Evolutionary conservation across 2,113 vertebrate genomes (phyloP).

Genomic region (Gobius niger): DNA sequence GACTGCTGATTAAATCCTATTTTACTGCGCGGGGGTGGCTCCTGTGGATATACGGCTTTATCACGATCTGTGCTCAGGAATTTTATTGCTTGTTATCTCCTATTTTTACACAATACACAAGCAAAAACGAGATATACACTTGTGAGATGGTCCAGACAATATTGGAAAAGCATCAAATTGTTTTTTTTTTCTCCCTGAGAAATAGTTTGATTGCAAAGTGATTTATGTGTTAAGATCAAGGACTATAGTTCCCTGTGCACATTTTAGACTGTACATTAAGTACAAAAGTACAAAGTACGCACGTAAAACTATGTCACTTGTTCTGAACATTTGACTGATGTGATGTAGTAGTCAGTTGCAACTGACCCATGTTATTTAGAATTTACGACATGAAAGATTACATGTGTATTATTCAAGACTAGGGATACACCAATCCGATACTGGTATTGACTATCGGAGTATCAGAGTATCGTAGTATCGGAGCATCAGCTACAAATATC

Average conservation of each 20-base stretch:
- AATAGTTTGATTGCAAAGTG: too few species aligned
- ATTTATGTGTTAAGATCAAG: too few species aligned
- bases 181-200: too few species aligned
- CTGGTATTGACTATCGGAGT: too few species aligned
- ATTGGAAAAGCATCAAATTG: too few species aligned
- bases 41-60: neutral
- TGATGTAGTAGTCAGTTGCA: too few species aligned
- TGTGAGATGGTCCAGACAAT: neutral
- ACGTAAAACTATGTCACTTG: neutral
- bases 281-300: neutral
- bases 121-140: neutral
- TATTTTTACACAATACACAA: conserved; percentile 5
- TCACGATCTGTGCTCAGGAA: neutral
- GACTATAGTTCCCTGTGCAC: too few species aligned
- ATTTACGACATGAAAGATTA: neutral
- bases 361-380: too few species aligned
- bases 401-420: neutral
- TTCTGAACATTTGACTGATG: neutral
- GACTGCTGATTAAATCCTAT: conserved; percentile 17
- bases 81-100: neutral
- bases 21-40: neutral
- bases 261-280: too few species aligned
- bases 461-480: too few species aligned
- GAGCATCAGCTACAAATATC: too few species aligned
- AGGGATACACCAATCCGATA: too few species aligned